Conservation (phyloP, 1,140 invertebrate species). For the Megalopta genalis region DNA sequence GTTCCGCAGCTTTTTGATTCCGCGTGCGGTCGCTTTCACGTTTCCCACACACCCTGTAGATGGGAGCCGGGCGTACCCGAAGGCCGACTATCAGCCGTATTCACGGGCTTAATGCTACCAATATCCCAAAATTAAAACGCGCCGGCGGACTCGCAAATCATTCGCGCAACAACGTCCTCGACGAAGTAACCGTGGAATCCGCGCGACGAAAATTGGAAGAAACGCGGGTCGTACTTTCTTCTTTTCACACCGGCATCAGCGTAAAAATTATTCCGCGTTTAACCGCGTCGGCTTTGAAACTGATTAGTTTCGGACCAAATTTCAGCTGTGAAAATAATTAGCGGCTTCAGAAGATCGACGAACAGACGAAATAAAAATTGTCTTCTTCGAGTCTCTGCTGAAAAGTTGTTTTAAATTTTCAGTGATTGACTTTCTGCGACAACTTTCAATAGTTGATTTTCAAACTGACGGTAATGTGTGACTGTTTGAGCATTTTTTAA, state of each 20-base stretch:
- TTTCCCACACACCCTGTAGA: constrained; percentile 54
- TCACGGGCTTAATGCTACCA: constrained; percentile 64
- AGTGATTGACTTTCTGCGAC: too few species aligned
- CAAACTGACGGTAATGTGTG: too few species aligned
- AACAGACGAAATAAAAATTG: too few species aligned
- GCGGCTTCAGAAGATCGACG: too few species aligned
- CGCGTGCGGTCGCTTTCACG: neutral
- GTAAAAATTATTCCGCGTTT: neutral
- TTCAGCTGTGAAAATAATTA: too few species aligned
- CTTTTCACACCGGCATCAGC: neutral
- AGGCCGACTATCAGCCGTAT: constrained; percentile 54
- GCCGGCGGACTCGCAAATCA: constrained; percentile 67
- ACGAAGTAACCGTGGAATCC: constrained; percentile 52
- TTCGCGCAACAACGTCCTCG: constrained; percentile 49
- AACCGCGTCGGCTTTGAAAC: too few species aligned
- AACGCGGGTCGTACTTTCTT: neutral
- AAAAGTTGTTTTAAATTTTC: too few species aligned
- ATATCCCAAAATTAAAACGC: constrained; percentile 73
- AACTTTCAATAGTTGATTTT: too few species aligned
- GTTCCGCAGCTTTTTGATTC: neutral
- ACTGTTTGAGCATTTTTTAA: too few species aligned
- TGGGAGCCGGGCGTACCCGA: constrained; percentile 33
- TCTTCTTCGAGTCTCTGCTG: too few species aligned
- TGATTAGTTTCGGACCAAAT: too few species aligned
- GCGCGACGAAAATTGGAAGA: constrained; percentile 3